Evolutionary conservation across 2,113 vertebrate species (phyloP).

Genomic region (Trinectes maculatus): DNA sequence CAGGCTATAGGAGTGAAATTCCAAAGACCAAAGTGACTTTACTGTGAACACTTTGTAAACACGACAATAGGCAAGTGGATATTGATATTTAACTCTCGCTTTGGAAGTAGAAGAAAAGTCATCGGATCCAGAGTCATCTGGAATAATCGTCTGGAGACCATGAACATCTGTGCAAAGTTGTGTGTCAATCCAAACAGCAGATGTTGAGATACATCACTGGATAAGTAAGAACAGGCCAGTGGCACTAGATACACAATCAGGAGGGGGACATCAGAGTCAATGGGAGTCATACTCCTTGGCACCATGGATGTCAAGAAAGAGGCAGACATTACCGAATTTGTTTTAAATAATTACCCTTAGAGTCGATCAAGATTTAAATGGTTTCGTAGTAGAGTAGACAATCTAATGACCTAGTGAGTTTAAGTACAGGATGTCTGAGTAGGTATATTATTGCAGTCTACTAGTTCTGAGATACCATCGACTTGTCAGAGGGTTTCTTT

Average conservation of each 20-base stretch:
- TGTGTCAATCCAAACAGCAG: background rate
- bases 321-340: background rate
- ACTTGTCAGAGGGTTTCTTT: slow-evolving; percentile 19
- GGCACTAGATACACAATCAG: background rate
- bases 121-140: background rate
- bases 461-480: slow-evolving; percentile 21
- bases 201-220: slow-evolving; percentile 8
- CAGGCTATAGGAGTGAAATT: background rate
- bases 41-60: background rate
- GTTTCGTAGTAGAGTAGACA: background rate
- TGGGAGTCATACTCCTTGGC: background rate
- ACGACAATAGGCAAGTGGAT: background rate
- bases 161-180: background rate
- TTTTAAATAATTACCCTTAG: background rate
- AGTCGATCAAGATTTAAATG: background rate
- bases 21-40: background rate
- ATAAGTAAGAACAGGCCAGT: slow-evolving; percentile 2
- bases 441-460: background rate
- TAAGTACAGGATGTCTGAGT: background rate
- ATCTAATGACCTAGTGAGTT: background rate
- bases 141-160: background rate
- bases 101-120: background rate
- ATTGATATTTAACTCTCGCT: slow-evolving; percentile 4
- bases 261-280: background rate
- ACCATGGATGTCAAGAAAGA: background rate